Percentiles rank a stretch among this genome's conserved stretches.
Conservation (phyloP, 2,797 vertebrate species). For the Heteromormyrus szaboi region DNA sequence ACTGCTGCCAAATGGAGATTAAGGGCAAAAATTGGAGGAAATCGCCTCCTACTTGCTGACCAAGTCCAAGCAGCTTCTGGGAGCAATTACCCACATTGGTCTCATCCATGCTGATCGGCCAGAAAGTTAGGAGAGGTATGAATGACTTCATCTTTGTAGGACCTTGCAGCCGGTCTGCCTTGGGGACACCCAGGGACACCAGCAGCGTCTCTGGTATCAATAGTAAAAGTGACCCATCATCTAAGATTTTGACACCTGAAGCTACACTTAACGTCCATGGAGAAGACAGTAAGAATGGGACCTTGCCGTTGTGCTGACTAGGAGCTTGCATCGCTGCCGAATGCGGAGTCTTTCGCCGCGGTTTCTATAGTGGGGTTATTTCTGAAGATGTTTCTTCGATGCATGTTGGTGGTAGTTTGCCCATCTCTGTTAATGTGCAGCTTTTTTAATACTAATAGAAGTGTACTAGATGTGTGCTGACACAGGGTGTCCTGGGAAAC, state of each 20-base stretch:
- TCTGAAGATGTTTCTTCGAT: neutral
- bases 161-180: neutral
- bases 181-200: neutral
- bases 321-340: neutral
- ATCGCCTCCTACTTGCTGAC: conserved; percentile 6
- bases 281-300: neutral
- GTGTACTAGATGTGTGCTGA: neutral
- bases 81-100: conserved; percentile 4
- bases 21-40: neutral
- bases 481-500: neutral
- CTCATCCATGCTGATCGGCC: neutral
- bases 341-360: neutral
- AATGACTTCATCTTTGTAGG: neutral
- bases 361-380: neutral
- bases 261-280: neutral
- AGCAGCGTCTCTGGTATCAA: neutral
- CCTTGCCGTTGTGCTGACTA: neutral
- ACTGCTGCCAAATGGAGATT: conserved; percentile 15
- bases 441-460: neutral
- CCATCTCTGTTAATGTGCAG: neutral
- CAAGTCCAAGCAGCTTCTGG: neutral
- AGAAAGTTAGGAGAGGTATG: neutral
- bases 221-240: neutral
- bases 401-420: neutral
- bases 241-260: neutral